These are phyloP conservation scores for Lasioglossum baleicum DNA, from an alignment of 1,140 invertebrate genomes.

Conservation along the genomic window DNA sequence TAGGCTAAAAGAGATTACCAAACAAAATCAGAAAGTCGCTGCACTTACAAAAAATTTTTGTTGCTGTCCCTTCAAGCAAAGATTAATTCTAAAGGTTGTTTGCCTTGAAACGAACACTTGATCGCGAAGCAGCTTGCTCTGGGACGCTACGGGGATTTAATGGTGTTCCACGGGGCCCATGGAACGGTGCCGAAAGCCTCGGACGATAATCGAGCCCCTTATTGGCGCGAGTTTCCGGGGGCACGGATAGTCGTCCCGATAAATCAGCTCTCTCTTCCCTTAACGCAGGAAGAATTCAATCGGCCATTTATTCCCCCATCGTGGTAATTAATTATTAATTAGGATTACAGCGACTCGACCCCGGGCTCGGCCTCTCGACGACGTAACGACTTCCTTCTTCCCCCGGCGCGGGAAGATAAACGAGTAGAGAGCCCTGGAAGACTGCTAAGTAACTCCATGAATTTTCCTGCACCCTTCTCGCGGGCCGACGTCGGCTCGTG, in stretches of 20 bases:
- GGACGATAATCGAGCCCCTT: constrained; percentile 15
- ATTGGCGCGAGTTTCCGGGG: constrained; percentile 9
- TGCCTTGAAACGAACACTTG: background rate
- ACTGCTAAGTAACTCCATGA: constrained; percentile 75
- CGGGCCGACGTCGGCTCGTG: constrained; percentile 53
- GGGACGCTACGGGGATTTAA: background rate
- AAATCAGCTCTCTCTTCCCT: constrained; percentile 49
- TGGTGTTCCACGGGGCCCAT: background rate
- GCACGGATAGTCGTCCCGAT: constrained; percentile 45
- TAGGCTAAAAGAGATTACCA: too few relatives aligned
- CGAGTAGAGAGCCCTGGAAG: constrained; percentile 65
- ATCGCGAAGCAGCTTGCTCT: background rate
- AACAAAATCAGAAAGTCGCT: too few relatives aligned
- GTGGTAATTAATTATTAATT: constrained; percentile 67
- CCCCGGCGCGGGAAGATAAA: constrained; percentile 64
- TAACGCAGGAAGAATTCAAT: constrained; percentile 63
- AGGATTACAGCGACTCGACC: constrained; percentile 60
- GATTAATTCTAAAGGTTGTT: too few relatives aligned
- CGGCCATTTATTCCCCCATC: constrained; percentile 55
- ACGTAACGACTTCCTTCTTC: constrained; percentile 63
- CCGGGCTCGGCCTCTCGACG: constrained; percentile 52
- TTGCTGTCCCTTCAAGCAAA: too few relatives aligned
- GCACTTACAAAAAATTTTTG: too few relatives aligned
- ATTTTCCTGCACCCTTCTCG: constrained; percentile 72
- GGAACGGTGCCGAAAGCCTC: background rate